phyloP scores from a whole-genome alignment of 2,113 vertebrate species.

The Bucco capensis region DNA sequence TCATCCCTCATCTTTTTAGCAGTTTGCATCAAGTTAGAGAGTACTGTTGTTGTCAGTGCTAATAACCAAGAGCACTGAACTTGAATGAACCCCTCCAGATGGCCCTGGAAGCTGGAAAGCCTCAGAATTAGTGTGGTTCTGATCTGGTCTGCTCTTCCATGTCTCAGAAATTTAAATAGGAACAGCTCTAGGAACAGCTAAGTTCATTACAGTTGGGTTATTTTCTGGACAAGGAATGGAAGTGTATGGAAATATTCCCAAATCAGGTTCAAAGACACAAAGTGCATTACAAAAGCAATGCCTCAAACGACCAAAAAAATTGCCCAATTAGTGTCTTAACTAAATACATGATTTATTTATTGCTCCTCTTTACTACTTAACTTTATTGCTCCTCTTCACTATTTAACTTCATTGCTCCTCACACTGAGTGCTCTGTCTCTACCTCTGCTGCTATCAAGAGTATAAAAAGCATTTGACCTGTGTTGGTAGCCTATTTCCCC shows the following conservation, averaged over 20 bases:
- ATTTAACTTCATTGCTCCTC: background rate
- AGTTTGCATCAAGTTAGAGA: conserved; percentile 1
- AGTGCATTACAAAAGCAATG: background rate
- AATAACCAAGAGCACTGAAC: conserved; percentile 47
- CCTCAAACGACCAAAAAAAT: background rate
- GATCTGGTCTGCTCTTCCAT: conserved; percentile 6
- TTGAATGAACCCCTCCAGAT: conserved; percentile 62
- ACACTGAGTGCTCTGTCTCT: background rate
- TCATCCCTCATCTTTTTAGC: conserved; percentile 2
- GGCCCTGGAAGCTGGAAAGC: conserved; percentile 49
- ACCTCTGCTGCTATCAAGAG: background rate
- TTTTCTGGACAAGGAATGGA: conserved; percentile 6
- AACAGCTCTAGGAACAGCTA: conserved; percentile 22
- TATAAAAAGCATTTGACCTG: background rate
- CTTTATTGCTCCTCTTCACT: too few species aligned
- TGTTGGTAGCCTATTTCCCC: accelerated
- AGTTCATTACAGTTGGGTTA: conserved; percentile 43
- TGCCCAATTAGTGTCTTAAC: background rate
- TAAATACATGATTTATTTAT: background rate
- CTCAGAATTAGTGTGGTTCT: conserved; percentile 48
- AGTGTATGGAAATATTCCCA: background rate
- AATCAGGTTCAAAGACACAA: background rate
- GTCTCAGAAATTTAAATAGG: conserved; percentile 39
- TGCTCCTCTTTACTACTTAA: too few species aligned
- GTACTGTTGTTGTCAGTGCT: background rate